Percentiles rank a stretch among this genome's conserved stretches.
Conservation (phyloP, 37 sponge, comb jelly and placozoan species). For the Hormiphora californensis region DNA sequence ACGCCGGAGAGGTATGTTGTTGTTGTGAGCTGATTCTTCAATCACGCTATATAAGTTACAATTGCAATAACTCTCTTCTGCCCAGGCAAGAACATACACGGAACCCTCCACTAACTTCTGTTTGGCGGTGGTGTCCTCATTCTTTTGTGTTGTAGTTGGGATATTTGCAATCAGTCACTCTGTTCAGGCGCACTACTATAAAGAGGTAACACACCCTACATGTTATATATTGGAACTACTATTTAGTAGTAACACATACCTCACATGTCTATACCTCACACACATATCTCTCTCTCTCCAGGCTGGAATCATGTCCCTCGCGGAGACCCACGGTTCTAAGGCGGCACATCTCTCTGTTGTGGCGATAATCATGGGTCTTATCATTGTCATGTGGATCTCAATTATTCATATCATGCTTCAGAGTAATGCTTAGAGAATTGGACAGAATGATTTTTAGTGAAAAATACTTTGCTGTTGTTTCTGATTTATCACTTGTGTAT, state of each 20-base stretch:
- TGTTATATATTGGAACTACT: neutral
- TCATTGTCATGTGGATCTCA: neutral
- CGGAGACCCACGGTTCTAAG: neutral
- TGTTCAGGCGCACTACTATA: slow-evolving; percentile 12
- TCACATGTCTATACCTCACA: neutral
- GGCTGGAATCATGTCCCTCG: neutral
- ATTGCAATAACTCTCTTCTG: too few relatives aligned
- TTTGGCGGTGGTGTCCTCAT: neutral
- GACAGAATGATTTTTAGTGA: too few relatives aligned
- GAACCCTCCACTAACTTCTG: slow-evolving; percentile 10
- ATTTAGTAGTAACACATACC: neutral
- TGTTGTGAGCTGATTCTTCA: too few relatives aligned
- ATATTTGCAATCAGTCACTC: slow-evolving; percentile 19
- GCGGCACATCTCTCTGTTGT: neutral
- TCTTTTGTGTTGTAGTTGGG: slow-evolving; percentile 19
- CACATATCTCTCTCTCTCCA: too few relatives aligned
- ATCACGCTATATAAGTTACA: too few relatives aligned
- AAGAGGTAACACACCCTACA: neutral
- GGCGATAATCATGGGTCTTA: neutral
- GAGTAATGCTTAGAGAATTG: too few relatives aligned
- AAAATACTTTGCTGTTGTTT: too few relatives aligned
- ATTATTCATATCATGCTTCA: neutral
- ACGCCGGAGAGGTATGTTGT: too few relatives aligned
- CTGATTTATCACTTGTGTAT: too few relatives aligned
- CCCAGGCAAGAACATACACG: neutral